phyloP scores from a whole-genome alignment of 1,140 invertebrate genomes.

The Anastrepha ludens region DNA sequence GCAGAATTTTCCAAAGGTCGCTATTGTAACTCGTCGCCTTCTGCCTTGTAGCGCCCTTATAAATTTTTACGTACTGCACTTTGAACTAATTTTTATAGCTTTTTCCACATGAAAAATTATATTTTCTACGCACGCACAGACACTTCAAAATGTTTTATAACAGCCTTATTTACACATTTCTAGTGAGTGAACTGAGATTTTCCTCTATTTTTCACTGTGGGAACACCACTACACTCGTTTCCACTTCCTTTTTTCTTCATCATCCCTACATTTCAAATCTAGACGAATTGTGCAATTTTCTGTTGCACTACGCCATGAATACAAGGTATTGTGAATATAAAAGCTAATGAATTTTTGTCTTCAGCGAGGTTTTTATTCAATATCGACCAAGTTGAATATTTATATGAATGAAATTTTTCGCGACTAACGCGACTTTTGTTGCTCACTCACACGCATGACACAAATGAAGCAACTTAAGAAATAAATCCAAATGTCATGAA shows the following conservation, averaged over 20 bases:
- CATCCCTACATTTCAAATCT: background rate
- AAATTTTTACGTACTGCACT: background rate
- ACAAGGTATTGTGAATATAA: too few species aligned
- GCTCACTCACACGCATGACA: constrained; percentile 8
- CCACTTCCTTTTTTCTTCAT: constrained; percentile 43
- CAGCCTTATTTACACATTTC: constrained; percentile 52
- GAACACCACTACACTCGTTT: constrained; percentile 21
- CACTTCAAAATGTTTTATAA: constrained; percentile 21
- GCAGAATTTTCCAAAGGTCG: constrained; percentile 3
- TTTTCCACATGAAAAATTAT: background rate
- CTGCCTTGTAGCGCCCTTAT: background rate
- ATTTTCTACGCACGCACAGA: background rate
- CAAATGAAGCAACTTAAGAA: constrained; percentile 5
- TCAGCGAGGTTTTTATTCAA: background rate
- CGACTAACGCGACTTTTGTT: background rate
- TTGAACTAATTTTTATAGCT: background rate
- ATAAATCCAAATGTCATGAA: constrained; percentile 24
- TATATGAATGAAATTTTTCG: background rate
- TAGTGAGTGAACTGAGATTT: constrained; percentile 52
- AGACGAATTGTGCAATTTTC: background rate
- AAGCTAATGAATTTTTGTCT: too few species aligned
- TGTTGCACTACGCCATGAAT: too few species aligned
- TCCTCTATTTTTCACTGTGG: constrained; percentile 37
- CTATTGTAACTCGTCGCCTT: background rate
- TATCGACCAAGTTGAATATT: background rate